Percentiles rank a stretch among this genome's conserved stretches.
Evolutionary conservation across 2,888 invertebrate species (phyloP).

Genomic region (Branchellion lobata): DNA sequence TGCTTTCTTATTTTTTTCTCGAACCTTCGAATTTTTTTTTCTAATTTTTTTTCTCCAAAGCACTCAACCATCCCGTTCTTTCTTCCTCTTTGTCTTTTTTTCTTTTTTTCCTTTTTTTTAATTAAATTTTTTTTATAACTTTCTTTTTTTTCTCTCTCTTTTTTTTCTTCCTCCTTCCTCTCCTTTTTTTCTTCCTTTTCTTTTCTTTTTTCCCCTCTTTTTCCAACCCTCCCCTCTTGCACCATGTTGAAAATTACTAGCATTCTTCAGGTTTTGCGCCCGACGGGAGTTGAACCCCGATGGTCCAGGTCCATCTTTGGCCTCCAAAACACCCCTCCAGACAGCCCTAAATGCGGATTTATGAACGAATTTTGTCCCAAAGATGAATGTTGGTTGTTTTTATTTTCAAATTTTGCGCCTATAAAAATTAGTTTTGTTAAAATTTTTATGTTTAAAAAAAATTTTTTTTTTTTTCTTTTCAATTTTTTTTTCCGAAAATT

Average conservation of each 20-base stretch:
- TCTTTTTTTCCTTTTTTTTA: too few relatives aligned
- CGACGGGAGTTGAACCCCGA: conserved; percentile 34
- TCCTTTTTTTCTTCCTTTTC: too few relatives aligned
- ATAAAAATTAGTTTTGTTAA: conserved; percentile 10
- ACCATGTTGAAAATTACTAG: not conserved
- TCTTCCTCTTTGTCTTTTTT: too few relatives aligned
- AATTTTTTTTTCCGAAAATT: not conserved
- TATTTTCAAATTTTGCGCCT: not conserved
- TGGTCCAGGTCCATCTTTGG: conserved; percentile 49
- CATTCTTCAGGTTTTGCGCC: conserved; percentile 42
- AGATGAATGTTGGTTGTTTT: conserved; percentile 39
- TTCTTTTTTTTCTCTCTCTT: too few relatives aligned
- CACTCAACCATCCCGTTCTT: too few relatives aligned
- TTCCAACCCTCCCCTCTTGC: not conserved
- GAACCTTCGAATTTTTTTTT: too few relatives aligned
- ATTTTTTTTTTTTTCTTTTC: too few relatives aligned
- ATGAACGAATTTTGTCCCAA: conserved; percentile 52
- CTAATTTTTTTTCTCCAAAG: too few relatives aligned
- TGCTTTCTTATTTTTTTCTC: too few relatives aligned
- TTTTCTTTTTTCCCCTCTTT: not conserved
- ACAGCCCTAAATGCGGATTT: conserved; percentile 56
- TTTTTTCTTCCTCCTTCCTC: not conserved
- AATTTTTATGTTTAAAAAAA: too few relatives aligned
- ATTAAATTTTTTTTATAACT: too few relatives aligned
- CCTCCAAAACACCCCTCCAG: conserved; percentile 51